These are phyloP conservation scores for Pelobates fuscus DNA, from an alignment of 2,113 vertebrate genomes.

Conservation along the genomic window DNA sequence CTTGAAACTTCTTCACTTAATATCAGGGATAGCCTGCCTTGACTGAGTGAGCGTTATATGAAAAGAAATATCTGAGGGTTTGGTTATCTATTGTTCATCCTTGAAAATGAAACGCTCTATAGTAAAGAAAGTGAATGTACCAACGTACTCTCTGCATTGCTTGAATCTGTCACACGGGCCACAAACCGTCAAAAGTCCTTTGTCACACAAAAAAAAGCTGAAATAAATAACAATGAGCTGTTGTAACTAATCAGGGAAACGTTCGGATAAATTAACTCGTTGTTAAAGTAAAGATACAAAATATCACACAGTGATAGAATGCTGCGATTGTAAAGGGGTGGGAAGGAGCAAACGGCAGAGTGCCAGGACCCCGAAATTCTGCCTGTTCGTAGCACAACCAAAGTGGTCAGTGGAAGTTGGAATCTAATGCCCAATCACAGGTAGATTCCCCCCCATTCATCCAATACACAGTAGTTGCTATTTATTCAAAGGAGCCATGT, in stretches of 20 bases:
- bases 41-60: not conserved
- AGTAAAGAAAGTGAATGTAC: not conserved
- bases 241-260: slow-evolving; percentile 81
- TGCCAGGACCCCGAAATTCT: slow-evolving; percentile 19
- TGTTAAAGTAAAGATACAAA: slow-evolving; percentile 95
- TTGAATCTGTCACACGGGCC: not conserved
- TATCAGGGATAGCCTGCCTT: no score
- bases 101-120: no score
- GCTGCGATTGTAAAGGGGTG: slow-evolving; percentile 73
- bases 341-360: slow-evolving; percentile 12
- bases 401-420: not conserved
- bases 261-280: slow-evolving; percentile 87
- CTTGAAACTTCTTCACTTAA: no score
- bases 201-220: slow-evolving; percentile 69
- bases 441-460: no score
- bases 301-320: slow-evolving; percentile 96
- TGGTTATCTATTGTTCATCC: no score
- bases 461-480: no score
- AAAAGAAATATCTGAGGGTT: not conserved
- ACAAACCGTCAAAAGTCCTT: slow-evolving; percentile 52
- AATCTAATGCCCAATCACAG: no score
- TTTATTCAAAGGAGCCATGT: no score
- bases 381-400: not conserved
- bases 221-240: slow-evolving; percentile 90
- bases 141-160: not conserved